Base-by-base conservation (phyloP, 2,888 invertebrate genomes). In the Troglohyphantes excavatus region DNA sequence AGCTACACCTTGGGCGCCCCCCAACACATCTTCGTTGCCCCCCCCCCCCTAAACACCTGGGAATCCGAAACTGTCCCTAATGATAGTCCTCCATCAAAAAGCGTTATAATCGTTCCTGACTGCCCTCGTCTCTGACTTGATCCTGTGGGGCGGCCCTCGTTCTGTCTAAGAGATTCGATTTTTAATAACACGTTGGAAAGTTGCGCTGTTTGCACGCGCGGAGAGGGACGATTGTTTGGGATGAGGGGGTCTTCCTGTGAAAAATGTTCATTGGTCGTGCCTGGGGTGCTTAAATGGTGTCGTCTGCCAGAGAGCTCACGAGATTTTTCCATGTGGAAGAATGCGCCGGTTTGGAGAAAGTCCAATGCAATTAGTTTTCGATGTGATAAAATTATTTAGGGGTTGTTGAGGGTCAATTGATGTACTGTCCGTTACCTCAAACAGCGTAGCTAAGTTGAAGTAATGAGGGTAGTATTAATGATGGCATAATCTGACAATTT, bases 11-110 rank as follows among this genome's bases (percentile, higher is more conserved):
- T n/a, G n/a, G n/a, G 11, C 68, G n/a, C 29, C 19, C 26, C 17
- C 1, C n/a, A 53, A 68, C 43, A 39, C 11, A 21, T 21, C 68
- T 29, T 29, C 81, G n/a, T n/a, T 26, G 29, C 81, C 65, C 81
- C 65, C 68, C 17, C 33, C 19, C 46, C 72, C n/a, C 53, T 73
- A 87, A 86, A 81, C 87, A 87, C 87, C 87, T 87, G 87, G 87
- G 87, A 70, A 86, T 67, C 67, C 33, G 61, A 46, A 63, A 83
- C 83, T 73, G 63, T 73, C 83, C 53, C 23, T 83, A 83, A 83
- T 83, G 59, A 83, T 63, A 73, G 73, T 82, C 21, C 68, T 81
- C 68, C 53, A 68, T 68, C 68, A 81, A 53, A 46, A 43, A 46
- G 78, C 86, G 86, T 72, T 61, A 63, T 86, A 86, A 86, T 86